Base-by-base conservation (phyloP, 2,888 invertebrate species). In the Amorpha juglandis region DNA sequence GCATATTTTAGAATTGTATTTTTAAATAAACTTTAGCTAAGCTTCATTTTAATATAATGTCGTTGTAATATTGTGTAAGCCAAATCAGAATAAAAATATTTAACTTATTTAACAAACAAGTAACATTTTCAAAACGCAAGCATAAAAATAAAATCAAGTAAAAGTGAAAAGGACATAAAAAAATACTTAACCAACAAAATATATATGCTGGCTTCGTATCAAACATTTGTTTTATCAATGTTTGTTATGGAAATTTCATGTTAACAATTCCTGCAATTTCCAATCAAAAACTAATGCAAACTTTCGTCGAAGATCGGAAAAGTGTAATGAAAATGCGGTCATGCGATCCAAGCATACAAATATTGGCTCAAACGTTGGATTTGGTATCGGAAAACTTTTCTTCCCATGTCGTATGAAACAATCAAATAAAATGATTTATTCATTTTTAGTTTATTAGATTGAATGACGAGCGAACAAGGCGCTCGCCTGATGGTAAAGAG, bases 221-320 rank as follows among this genome's bases (percentile, higher is more conserved):
- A 47, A 64, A 65, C 68, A 69, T 66, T 68, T 71, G 73, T 77
- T 78, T 71, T 75, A 77, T 76, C 75, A 75, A 74, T 67, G 66
- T 73, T 73, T 74, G 68, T 69, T 73, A 75, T 75, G 70, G 74
- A 78, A 76, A 74, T 73, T 78, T 70, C 70, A 63, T 52, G 63
- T 38, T 66, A 76, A 74, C 79, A 75, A 74, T 73, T 64, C 70
- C 71, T 69, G 62, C 74, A 81, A 75, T 83, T 85, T 82, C 71
- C 82, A 84, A 86, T 85, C 82, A 83, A 76, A 74, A 70, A 72
- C 71, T 67, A 68, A 67, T 71, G 69, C 71, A 77, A 80, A 75
- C 75, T 79, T 81, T 69, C 67, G 42, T 19, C 69, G 71, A 68
- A 64, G 66, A 72, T 75, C 68, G 74, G 74, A 74, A 78, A 80